phyloP scores from a whole-genome alignment of 2,888 invertebrate genomes.

The Allophyes oxyacanthae region DNA sequence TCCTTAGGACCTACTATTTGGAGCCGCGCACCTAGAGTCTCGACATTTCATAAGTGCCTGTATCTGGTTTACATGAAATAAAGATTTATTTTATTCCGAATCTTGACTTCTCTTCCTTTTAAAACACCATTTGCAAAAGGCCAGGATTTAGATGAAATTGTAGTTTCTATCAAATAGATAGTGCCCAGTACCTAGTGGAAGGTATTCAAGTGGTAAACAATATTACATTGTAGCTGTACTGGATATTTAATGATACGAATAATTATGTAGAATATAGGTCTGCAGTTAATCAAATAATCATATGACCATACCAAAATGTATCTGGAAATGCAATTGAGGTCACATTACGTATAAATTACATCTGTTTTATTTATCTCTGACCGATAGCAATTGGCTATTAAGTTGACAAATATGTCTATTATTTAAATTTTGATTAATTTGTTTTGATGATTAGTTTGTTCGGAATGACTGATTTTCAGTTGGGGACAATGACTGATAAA shows the following conservation, averaged over 20 bases:
- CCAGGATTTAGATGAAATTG: no score
- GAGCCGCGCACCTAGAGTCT: no score
- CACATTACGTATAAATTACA: conserved; percentile 35
- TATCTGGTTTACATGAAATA: no score
- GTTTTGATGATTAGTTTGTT: conserved; percentile 11
- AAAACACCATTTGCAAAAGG: no score
- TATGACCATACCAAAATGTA: conserved; percentile 22
- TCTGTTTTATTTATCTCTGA: conserved; percentile 44
- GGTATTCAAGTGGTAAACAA: no score
- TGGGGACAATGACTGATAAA: conserved; percentile 24
- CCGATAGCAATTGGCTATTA: conserved; percentile 17
- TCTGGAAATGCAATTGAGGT: conserved; percentile 30
- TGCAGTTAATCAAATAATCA: conserved; percentile 17
- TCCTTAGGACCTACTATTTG: no score
- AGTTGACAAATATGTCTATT: conserved; percentile 13
- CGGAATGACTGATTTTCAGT: background rate
- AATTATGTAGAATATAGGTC: conserved; percentile 8
- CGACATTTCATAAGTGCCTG: no score
- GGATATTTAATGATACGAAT: conserved; percentile 12
- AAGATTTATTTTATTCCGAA: no score
- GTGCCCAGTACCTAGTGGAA: no score
- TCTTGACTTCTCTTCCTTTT: no score
- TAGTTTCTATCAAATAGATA: no score
- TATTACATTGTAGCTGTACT: conserved; percentile 1
- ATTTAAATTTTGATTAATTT: conserved; percentile 15